Evolutionary conservation across 2,797 vertebrate species (phyloP).

Genomic region (Lutjanus campechanus): DNA sequence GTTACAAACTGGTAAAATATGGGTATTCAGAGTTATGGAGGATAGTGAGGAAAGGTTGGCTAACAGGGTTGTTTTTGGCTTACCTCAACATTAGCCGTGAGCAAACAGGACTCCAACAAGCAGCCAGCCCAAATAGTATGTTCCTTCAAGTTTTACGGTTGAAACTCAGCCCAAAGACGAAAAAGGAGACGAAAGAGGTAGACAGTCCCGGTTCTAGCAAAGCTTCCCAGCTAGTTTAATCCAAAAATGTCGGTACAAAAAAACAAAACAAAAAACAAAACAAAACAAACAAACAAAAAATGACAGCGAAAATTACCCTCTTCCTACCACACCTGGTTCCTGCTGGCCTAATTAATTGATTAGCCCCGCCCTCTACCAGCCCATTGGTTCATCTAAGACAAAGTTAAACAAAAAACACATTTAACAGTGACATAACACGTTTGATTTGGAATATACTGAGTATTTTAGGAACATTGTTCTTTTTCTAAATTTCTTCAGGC

Average conservation of each 20-base stretch:
- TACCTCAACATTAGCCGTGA: not conserved
- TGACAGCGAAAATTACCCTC: not conserved
- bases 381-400: not conserved
- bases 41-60: not conserved
- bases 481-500: not conserved
- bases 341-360: not conserved
- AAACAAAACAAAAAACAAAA: too few species aligned
- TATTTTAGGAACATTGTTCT: not conserved
- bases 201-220: accelerated
- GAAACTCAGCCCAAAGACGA: too few species aligned
- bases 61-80: not conserved
- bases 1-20: not conserved
- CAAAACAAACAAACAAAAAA: too few species aligned
- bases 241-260: not conserved
- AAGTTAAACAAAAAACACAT: not conserved
- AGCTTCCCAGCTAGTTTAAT: not conserved
- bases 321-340: not conserved
- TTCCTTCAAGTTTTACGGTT: not conserved
- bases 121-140: not conserved
- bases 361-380: not conserved
- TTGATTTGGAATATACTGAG: not conserved
- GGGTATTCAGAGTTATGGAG: not conserved
- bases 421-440: not conserved
- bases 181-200: too few species aligned
- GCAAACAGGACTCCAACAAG: not conserved